Percentiles rank a stretch among this genome's conserved stretches.
Conservation (phyloP, 2,797 vertebrate species). For the Smutsia gigantea region DNA sequence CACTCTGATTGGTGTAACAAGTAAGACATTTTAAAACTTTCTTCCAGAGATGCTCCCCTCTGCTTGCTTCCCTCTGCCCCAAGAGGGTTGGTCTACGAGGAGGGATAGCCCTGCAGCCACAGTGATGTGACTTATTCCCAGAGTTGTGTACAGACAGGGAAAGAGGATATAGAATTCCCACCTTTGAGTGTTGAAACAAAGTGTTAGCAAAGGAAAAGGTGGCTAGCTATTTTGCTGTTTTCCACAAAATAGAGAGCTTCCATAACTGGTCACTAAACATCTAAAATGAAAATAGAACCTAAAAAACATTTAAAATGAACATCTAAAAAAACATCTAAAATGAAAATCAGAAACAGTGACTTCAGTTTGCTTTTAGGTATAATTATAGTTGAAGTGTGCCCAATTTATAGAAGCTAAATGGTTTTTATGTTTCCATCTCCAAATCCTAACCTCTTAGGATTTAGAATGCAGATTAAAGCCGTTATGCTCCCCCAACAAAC, state of each 20-base stretch:
- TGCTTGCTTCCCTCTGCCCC: background rate
- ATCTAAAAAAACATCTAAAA: background rate
- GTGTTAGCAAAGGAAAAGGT: background rate
- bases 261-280: background rate
- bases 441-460: background rate
- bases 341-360: background rate
- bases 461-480: background rate
- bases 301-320: background rate
- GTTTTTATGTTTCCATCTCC: background rate
- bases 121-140: background rate
- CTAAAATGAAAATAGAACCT: background rate
- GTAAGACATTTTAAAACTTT: slow-evolving; percentile 82
- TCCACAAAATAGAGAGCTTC: background rate
- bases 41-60: background rate
- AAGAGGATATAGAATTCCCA: background rate
- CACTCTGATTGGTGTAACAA: slow-evolving; percentile 89
- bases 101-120: background rate
- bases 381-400: background rate
- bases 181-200: background rate
- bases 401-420: background rate
- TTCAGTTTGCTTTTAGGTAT: background rate
- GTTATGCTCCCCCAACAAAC: background rate
- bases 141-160: background rate
- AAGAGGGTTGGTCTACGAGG: background rate
- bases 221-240: background rate